phyloP scores from a whole-genome alignment of 2,113 vertebrate genomes.

The Numenius arquata region DNA sequence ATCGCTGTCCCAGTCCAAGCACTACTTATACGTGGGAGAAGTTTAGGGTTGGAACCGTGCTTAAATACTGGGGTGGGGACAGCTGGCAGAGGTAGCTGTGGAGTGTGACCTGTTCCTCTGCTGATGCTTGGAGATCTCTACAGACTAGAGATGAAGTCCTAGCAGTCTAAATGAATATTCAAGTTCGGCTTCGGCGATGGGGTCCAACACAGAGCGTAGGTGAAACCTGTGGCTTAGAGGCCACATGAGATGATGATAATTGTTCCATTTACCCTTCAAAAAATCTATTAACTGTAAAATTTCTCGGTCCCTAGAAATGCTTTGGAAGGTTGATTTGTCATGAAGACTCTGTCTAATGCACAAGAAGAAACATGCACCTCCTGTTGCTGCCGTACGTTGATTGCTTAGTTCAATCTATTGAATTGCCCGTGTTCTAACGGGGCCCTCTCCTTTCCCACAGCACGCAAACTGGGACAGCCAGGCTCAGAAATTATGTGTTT shows the following conservation, averaged over 20 bases:
- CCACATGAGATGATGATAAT: background rate
- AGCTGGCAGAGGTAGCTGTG: background rate
- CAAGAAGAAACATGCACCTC: background rate
- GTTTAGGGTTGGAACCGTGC: background rate
- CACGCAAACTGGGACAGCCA: background rate
- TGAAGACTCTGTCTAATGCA: background rate
- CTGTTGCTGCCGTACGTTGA: background rate
- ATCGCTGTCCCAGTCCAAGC: background rate
- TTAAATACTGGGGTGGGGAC: background rate
- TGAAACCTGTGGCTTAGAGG: background rate
- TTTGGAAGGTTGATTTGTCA: background rate
- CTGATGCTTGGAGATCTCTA: background rate
- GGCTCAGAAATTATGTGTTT: background rate
- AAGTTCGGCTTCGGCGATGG: background rate
- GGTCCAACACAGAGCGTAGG: background rate
- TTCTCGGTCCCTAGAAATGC: background rate
- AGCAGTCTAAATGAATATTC: background rate
- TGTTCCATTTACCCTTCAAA: background rate
- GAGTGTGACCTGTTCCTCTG: background rate
- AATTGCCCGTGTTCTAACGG: background rate
- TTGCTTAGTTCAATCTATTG: background rate
- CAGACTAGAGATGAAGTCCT: background rate
- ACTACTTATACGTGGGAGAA: background rate
- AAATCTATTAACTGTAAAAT: background rate
- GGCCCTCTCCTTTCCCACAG: background rate